These are phyloP conservation scores for Periplaneta americana DNA, from an alignment of 1,140 invertebrate genomes.

Conservation along the genomic window DNA sequence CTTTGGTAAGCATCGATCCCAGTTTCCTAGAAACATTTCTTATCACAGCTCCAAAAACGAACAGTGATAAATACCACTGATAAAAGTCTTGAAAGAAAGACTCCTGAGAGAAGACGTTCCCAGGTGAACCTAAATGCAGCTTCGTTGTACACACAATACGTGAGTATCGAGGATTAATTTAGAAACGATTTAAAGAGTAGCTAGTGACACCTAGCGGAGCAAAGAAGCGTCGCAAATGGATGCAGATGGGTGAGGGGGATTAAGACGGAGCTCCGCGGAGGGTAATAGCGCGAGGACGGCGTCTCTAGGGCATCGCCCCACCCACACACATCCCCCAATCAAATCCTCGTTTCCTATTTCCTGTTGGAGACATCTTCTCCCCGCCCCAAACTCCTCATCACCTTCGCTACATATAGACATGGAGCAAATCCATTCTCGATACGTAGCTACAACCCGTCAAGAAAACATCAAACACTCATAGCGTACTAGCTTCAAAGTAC, in stretches of 20 bases:
- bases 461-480: neutral
- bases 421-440: neutral
- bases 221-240: too few species aligned
- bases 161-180: neutral
- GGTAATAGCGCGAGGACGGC: neutral
- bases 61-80: too few species aligned
- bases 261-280: too few species aligned
- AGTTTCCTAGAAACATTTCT: too few species aligned
- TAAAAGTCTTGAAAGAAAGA: too few species aligned
- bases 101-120: too few species aligned
- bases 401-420: neutral
- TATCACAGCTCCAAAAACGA: too few species aligned
- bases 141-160: too few species aligned
- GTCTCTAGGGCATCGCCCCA: neutral
- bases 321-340: neutral
- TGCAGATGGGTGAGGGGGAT: neutral
- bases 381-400: neutral
- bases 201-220: neutral
- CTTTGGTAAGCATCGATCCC: too few species aligned
- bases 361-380: neutral
- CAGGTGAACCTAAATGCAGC: too few species aligned
- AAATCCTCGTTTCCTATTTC: neutral
- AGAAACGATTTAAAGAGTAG: neutral
- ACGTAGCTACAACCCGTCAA: neutral
- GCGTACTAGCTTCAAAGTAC: too few species aligned